These are phyloP conservation scores for Gobio gobio DNA, from an alignment of 2,113 vertebrate species.

Conservation along the genomic window DNA sequence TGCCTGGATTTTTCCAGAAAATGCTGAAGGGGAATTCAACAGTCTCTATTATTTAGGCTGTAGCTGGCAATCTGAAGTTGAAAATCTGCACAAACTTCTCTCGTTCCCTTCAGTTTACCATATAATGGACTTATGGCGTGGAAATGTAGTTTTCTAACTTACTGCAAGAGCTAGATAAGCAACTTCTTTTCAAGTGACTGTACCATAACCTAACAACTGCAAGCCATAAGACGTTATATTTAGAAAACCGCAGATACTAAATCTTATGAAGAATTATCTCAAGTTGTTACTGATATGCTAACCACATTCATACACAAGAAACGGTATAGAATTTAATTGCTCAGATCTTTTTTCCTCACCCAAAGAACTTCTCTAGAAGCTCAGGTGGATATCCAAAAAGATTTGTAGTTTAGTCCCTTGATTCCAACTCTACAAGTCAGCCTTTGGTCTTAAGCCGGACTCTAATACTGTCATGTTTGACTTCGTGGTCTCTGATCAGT, in stretches of 20 bases:
- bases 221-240: neutral
- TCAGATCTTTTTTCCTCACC: neutral
- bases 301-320: neutral
- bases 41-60: neutral
- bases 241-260: constrained; percentile 5
- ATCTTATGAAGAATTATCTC: constrained; percentile 9
- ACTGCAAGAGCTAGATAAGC: constrained; percentile 34
- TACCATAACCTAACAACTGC: constrained; percentile 17
- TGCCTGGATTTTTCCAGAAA: constrained; percentile 27
- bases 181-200: constrained; percentile 13
- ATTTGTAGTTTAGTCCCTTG: constrained; percentile 16
- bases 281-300: constrained; percentile 2
- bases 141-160: constrained; percentile 24
- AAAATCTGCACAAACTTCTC: constrained; percentile 37
- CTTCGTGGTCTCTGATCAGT: neutral
- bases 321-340: neutral
- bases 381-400: neutral
- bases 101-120: constrained; percentile 16
- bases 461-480: neutral
- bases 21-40: neutral
- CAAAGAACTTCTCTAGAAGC: neutral
- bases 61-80: constrained; percentile 23
- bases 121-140: constrained; percentile 11
- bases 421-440: neutral
- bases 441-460: neutral